Evolutionary conservation across 2,797 vertebrate species (phyloP).

Genomic region (Smutsia temminckii): DNA sequence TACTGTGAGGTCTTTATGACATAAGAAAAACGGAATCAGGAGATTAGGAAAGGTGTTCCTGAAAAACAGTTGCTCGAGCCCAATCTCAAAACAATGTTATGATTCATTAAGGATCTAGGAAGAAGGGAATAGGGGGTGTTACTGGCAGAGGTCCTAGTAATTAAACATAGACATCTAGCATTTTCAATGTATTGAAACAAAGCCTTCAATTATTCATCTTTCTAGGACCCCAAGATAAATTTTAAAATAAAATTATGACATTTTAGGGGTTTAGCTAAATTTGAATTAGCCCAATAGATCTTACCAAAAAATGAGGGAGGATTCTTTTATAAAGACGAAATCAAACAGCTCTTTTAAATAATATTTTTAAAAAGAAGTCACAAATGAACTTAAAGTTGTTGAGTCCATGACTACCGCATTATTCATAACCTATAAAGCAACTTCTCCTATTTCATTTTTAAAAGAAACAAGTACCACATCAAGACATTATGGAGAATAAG

Average conservation of each 20-base stretch:
- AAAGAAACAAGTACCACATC: neutral
- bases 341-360: neutral
- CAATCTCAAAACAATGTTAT: neutral
- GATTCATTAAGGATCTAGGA: neutral
- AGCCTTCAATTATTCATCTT: neutral
- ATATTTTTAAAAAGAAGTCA: neutral
- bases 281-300: neutral
- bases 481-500: neutral
- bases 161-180: neutral
- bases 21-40: neutral
- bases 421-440: neutral
- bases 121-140: neutral
- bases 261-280: neutral
- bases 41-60: neutral
- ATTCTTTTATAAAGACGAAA: neutral
- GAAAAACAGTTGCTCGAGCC: neutral
- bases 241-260: neutral
- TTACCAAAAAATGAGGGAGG: neutral
- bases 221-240: neutral
- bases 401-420: neutral
- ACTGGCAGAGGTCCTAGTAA: neutral
- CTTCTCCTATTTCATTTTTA: neutral
- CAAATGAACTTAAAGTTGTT: neutral
- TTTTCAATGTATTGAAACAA: neutral
- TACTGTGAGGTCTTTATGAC: neutral